A percentile compares a stretch with the other conserved stretches of the same genome.
phyloP scores from a whole-genome alignment of 2,888 invertebrate species.

The Podotricha telesiphe region DNA sequence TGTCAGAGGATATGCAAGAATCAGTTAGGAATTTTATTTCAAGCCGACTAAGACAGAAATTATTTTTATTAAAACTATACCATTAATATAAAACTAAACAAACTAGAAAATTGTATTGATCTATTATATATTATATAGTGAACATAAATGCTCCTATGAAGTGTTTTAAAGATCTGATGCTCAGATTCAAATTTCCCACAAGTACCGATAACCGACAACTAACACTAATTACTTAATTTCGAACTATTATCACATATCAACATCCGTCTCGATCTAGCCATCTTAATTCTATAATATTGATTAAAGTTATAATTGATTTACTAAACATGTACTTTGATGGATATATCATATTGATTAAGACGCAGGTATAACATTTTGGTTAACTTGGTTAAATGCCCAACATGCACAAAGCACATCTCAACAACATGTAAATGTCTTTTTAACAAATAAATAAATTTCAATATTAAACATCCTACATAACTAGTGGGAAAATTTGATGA shows the following conservation, averaged over 20 bases:
- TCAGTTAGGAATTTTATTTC: background rate
- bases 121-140: background rate
- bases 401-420: slow-evolving; percentile 34
- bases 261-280: slow-evolving; percentile 54
- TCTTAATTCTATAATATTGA: slow-evolving; percentile 32
- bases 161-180: slow-evolving; percentile 57
- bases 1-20: slow-evolving; percentile 65
- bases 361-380: slow-evolving; percentile 18
- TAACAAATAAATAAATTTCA: slow-evolving; percentile 72
- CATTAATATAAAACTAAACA: background rate
- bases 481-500: slow-evolving; percentile 42
- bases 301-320: slow-evolving; percentile 27
- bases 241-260: slow-evolving; percentile 78
- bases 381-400: slow-evolving; percentile 30
- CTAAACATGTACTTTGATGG: slow-evolving; percentile 23
- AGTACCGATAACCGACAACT: slow-evolving; percentile 29
- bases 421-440: slow-evolving; percentile 68
- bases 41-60: background rate
- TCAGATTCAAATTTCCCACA: slow-evolving; percentile 38
- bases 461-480: slow-evolving; percentile 52
- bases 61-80: background rate
- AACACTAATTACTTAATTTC: slow-evolving; percentile 53
- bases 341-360: slow-evolving; percentile 28
- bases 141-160: slow-evolving; percentile 77
- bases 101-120: background rate